Percentiles rank a stretch among this genome's conserved stretches.
phyloP scores from a whole-genome alignment of 2,113 vertebrate species.

The Gopherus flavomarginatus region DNA sequence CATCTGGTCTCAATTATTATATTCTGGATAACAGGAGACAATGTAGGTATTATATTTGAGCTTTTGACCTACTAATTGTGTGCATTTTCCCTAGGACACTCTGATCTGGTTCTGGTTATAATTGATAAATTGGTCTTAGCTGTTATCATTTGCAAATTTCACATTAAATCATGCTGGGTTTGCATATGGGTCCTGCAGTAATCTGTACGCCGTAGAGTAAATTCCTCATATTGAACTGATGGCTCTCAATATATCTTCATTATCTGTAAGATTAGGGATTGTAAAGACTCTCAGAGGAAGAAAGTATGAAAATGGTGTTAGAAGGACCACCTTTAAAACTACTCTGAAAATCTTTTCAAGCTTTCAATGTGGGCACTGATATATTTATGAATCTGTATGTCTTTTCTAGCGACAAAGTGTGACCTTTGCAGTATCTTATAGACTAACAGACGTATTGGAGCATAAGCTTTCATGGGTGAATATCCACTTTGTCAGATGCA shows the following conservation, averaged over 20 bases:
- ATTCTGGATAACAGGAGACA: fast-evolving
- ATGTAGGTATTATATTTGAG: background rate
- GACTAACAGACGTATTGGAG: no score
- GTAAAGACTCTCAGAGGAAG: background rate
- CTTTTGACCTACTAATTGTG: fast-evolving
- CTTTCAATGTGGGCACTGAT: background rate
- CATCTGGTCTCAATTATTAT: background rate
- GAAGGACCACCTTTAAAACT: background rate
- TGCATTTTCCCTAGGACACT: background rate
- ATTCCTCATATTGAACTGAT: background rate
- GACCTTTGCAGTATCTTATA: no score
- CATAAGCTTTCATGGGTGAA: no score
- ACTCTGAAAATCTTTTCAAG: background rate
- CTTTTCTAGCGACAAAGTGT: background rate
- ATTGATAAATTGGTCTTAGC: background rate
- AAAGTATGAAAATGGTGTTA: background rate
- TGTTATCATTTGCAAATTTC: background rate
- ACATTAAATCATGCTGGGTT: background rate
- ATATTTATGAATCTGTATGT: background rate
- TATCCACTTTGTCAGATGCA: no score
- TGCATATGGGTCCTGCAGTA: background rate
- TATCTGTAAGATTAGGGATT: background rate
- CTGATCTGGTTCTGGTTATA: background rate
- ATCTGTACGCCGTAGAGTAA: background rate
- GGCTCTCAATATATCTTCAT: background rate